Evolutionary conservation across 2,888 invertebrate genomes (phyloP).

Genomic region (Syrista parreyssii): DNA sequence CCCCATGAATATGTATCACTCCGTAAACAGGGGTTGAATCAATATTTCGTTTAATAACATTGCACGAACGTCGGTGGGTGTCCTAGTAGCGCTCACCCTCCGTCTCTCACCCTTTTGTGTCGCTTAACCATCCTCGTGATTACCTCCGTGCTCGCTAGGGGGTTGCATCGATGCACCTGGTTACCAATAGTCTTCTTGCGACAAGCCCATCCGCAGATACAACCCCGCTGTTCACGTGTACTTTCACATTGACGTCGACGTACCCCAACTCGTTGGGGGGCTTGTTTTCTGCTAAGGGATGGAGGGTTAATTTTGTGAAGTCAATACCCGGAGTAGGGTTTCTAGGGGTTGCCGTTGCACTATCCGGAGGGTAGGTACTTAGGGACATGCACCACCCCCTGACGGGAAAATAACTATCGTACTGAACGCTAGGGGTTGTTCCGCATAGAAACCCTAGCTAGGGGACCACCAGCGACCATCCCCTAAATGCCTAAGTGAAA

Average conservation of each 20-base stretch:
- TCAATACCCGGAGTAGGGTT: neutral
- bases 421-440: slow-evolving; percentile 45
- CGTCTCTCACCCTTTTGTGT: slow-evolving; percentile 7
- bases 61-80: slow-evolving; percentile 28
- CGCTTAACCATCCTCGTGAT: slow-evolving; percentile 6
- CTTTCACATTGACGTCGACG: neutral
- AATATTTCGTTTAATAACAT: slow-evolving; percentile 66
- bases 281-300: neutral
- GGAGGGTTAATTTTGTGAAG: neutral
- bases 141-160: neutral
- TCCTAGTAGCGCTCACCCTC: slow-evolving; percentile 6
- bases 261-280: neutral
- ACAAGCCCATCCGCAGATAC: neutral
- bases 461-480: slow-evolving; percentile 20
- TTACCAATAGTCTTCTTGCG: slow-evolving; percentile 3
- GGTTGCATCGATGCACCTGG: neutral
- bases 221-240: neutral
- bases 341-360: neutral
- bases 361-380: neutral
- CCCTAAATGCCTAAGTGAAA: slow-evolving; percentile 55
- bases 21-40: slow-evolving; percentile 65
- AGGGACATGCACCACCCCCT: neutral
- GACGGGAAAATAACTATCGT: slow-evolving; percentile 51
- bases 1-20: slow-evolving; percentile 65
- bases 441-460: slow-evolving; percentile 31